Conservation (phyloP, 2,888 invertebrate species). For the Drosophila aldrichi region DNA sequence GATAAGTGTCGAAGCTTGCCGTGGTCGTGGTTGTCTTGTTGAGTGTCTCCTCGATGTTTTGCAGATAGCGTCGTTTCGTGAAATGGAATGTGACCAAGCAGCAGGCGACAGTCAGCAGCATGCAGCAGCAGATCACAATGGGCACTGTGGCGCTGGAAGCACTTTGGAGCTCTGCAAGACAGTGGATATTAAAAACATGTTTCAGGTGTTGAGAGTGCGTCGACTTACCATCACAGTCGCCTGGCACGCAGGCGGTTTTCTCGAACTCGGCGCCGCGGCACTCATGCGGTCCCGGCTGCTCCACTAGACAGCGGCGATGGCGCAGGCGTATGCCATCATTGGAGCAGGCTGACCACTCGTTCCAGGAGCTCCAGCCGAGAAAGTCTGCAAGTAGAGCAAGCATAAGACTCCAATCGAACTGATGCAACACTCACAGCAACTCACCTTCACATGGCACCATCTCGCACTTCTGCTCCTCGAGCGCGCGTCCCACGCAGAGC, state of each 20-base stretch:
- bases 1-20: slow-evolving; percentile 92
- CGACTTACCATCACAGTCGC: slow-evolving; percentile 79
- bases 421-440: slow-evolving; percentile 31
- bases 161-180: slow-evolving; percentile 64
- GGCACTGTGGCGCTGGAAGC: slow-evolving; percentile 76
- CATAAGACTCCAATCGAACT: neutral
- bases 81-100: slow-evolving; percentile 84
- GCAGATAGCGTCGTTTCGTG: slow-evolving; percentile 85
- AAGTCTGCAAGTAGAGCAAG: slow-evolving; percentile 86
- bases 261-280: slow-evolving; percentile 90
- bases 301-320: slow-evolving; percentile 88
- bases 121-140: slow-evolving; percentile 81
- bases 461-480: slow-evolving; percentile 90
- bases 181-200: neutral
- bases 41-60: slow-evolving; percentile 62
- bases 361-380: slow-evolving; percentile 92
- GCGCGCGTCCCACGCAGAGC: slow-evolving; percentile 88
- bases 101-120: slow-evolving; percentile 83
- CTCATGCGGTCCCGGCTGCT: slow-evolving; percentile 87
- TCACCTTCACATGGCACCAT: slow-evolving; percentile 89
- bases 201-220: neutral
- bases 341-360: slow-evolving; percentile 89
- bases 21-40: slow-evolving; percentile 87
- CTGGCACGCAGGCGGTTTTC: slow-evolving; percentile 88
- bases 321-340: slow-evolving; percentile 89